Evolutionary conservation across 2,888 invertebrate genomes (phyloP).

Genomic region (Hirtodrosophila trivittata): DNA sequence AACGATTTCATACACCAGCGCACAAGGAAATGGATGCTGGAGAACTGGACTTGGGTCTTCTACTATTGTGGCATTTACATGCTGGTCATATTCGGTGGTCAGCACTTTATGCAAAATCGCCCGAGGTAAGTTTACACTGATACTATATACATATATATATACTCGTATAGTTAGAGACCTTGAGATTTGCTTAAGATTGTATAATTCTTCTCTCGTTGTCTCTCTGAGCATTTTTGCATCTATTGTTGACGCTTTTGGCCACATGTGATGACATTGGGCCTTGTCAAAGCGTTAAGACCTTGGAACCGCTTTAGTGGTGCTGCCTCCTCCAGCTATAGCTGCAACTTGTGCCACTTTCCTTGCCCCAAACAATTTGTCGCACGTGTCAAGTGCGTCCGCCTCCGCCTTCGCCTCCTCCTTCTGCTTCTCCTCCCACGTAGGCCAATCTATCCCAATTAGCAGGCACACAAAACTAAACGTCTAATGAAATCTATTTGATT

Average conservation of each 20-base stretch:
- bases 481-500: not conserved
- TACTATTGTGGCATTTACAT: slow-evolving; percentile 94
- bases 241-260: no score
- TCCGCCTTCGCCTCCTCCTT: no score
- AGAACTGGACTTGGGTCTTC: slow-evolving; percentile 97
- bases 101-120: slow-evolving; percentile 96
- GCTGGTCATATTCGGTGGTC: slow-evolving; percentile 96
- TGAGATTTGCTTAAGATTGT: slow-evolving; percentile 42
- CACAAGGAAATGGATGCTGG: slow-evolving; percentile 96
- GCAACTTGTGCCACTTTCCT: not conserved
- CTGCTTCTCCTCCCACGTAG: not conserved
- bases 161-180: slow-evolving; percentile 13
- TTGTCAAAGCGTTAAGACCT: not conserved
- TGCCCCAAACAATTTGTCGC: slow-evolving; percentile 13
- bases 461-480: not conserved
- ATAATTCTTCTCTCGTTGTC: slow-evolving; percentile 30
- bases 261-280: not conserved
- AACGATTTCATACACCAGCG: slow-evolving; percentile 95
- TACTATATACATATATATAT: not conserved
- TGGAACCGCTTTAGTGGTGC: no score
- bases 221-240: not conserved
- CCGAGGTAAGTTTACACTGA: slow-evolving; percentile 89
- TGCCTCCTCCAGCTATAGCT: no score
- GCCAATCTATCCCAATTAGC: not conserved
- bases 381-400: slow-evolving; percentile 14